Evolutionary conservation across 2,797 vertebrate species (phyloP).

Genomic region (Crenuchus spilurus): DNA sequence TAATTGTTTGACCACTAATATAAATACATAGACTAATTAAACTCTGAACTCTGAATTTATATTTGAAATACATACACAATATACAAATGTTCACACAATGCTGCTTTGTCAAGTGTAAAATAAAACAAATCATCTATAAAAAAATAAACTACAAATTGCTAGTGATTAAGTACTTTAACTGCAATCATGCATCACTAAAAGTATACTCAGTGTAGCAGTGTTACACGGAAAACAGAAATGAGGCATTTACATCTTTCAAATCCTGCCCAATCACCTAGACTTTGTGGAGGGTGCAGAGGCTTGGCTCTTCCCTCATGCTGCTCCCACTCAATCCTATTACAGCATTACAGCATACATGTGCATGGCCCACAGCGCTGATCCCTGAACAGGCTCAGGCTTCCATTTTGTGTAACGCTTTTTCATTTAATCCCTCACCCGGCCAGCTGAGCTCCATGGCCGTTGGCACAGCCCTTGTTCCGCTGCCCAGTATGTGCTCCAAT

Average conservation of each 20-base stretch:
- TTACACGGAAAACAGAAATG: constrained; percentile 14
- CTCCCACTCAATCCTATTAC: constrained; percentile 41
- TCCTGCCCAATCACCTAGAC: constrained; percentile 37
- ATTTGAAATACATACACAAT: no score
- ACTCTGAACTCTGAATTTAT: no score
- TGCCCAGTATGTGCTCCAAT: constrained; percentile 36
- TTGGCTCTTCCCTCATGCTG: constrained; percentile 24
- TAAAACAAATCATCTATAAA: background rate
- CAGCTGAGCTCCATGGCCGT: constrained; percentile 37
- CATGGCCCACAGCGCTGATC: constrained; percentile 44
- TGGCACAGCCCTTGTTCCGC: constrained; percentile 39
- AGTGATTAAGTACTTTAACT: background rate
- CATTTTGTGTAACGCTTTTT: constrained; percentile 48
- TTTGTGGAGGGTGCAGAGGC: constrained; percentile 31
- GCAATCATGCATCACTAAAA: background rate
- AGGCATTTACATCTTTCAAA: constrained; percentile 27
- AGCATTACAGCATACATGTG: constrained; percentile 45
- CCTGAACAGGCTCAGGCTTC: constrained; percentile 42
- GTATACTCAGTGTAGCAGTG: constrained; percentile 4
- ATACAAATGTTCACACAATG: background rate
- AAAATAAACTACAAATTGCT: background rate
- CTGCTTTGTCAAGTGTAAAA: background rate
- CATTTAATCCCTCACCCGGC: constrained; percentile 49
- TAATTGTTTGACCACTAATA: no score
- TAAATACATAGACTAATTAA: no score